Conservation (phyloP, 2,113 vertebrate genomes). For the Alligator sinensis region DNA sequence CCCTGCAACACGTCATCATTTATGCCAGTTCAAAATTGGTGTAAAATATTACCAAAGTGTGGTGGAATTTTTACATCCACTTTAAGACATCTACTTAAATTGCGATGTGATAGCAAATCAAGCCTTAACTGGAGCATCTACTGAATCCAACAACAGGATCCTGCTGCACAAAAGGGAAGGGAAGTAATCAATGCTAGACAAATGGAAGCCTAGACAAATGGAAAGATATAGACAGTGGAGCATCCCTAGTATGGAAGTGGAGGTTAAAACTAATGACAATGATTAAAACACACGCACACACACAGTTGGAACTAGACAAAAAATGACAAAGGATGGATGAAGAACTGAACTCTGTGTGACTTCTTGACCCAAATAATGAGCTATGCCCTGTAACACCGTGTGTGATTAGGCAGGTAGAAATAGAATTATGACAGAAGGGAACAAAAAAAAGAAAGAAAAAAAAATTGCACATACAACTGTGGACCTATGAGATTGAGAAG, state of each 20-base stretch:
- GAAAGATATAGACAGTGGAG: not conserved
- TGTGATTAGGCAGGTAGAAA: not conserved
- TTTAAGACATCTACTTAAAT: not conserved
- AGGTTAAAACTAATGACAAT: not conserved
- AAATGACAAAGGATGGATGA: not conserved
- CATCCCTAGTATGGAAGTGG: not conserved
- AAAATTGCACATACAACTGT: not conserved
- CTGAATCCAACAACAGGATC: not conserved
- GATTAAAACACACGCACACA: not conserved
- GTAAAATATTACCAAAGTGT: not conserved
- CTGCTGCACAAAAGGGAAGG: not conserved
- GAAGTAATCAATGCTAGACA: not conserved
- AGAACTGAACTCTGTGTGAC: not conserved
- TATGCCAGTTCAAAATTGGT: not conserved
- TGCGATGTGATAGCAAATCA: not conserved
- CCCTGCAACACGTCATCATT: too few relatives aligned
- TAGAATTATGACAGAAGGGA: not conserved
- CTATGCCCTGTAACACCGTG: not conserved
- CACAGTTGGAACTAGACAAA: not conserved
- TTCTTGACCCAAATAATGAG: not conserved
- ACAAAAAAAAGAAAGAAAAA: not conserved
- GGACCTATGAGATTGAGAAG: not conserved
- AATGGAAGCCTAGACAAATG: not conserved
- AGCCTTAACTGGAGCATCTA: fast-evolving
- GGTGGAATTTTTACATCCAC: fast-evolving